Evolutionary conservation across 1,140 invertebrate genomes (phyloP).

Genomic region (Platorchestia sp.): DNA sequence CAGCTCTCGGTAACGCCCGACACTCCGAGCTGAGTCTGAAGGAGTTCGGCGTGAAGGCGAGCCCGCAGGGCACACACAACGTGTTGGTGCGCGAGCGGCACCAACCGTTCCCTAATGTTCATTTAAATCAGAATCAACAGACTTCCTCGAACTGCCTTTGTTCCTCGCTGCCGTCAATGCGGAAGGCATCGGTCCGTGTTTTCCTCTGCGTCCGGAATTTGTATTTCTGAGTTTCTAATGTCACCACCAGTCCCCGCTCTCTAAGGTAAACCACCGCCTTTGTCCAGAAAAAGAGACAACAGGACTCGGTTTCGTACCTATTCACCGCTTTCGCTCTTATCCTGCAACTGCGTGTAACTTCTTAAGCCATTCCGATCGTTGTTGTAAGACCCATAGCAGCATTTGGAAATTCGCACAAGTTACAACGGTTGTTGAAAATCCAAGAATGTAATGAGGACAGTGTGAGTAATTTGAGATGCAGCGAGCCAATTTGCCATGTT

Average conservation of each 20-base stretch:
- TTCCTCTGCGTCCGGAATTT: background rate
- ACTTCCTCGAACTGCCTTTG: background rate
- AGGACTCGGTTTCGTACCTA: background rate
- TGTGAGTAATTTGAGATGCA: background rate
- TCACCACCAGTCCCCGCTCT: background rate
- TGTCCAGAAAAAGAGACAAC: background rate
- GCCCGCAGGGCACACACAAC: background rate
- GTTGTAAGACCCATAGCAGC: background rate
- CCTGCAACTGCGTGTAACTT: too few relatives aligned
- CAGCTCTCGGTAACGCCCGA: background rate
- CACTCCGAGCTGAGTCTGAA: background rate
- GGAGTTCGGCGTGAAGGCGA: background rate
- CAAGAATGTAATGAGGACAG: background rate
- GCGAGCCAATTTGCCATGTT: background rate
- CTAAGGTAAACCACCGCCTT: background rate
- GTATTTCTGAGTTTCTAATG: background rate
- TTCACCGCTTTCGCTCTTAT: background rate
- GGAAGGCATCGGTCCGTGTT: background rate
- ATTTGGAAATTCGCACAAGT: background rate
- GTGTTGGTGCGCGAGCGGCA: background rate
- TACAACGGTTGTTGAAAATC: background rate
- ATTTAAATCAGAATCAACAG: slow-evolving; percentile 1
- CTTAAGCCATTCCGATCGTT: too few relatives aligned
- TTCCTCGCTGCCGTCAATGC: background rate
- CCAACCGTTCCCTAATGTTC: background rate